Conservation (phyloP, 2,113 vertebrate genomes). For the Cromileptes altivelis region DNA sequence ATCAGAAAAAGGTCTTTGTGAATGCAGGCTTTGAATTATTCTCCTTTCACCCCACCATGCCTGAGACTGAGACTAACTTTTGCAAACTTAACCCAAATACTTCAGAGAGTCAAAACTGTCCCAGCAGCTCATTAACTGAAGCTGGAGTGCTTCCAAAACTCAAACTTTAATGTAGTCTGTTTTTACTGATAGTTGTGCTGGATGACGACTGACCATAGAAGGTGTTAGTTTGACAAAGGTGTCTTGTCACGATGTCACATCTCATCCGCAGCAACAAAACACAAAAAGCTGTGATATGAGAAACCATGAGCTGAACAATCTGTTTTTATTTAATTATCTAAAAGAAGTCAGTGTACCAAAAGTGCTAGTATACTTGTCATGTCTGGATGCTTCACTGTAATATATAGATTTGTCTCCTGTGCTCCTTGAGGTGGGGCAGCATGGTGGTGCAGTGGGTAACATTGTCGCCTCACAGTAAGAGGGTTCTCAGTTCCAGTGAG, state of each 20-base stretch:
- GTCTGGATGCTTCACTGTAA: too few relatives aligned
- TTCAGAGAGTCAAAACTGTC: neutral
- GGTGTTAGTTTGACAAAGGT: neutral
- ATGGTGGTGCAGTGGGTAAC: too few relatives aligned
- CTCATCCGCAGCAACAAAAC: neutral
- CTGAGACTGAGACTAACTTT: neutral
- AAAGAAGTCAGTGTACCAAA: too few relatives aligned
- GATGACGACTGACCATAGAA: neutral
- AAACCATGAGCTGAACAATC: neutral
- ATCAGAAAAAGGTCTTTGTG: neutral
- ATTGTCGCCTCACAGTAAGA: too few relatives aligned
- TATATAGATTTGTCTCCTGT: too few relatives aligned
- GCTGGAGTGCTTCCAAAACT: slow-evolving; percentile 1
- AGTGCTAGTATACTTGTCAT: too few relatives aligned
- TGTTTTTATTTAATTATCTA: neutral
- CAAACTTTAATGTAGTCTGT: slow-evolving; percentile 2
- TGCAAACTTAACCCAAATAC: slow-evolving; percentile 8
- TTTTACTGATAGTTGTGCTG: neutral
- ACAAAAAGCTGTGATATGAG: too few relatives aligned
- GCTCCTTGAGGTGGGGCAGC: too few relatives aligned
- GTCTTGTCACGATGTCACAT: neutral
- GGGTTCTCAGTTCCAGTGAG: too few relatives aligned
- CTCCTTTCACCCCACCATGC: neutral
- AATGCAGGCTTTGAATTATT: neutral
- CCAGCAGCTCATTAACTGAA: slow-evolving; percentile 15